These are phyloP conservation scores for Netelia inedita DNA, from an alignment of 2,888 invertebrate genomes.

Conservation along the genomic window DNA sequence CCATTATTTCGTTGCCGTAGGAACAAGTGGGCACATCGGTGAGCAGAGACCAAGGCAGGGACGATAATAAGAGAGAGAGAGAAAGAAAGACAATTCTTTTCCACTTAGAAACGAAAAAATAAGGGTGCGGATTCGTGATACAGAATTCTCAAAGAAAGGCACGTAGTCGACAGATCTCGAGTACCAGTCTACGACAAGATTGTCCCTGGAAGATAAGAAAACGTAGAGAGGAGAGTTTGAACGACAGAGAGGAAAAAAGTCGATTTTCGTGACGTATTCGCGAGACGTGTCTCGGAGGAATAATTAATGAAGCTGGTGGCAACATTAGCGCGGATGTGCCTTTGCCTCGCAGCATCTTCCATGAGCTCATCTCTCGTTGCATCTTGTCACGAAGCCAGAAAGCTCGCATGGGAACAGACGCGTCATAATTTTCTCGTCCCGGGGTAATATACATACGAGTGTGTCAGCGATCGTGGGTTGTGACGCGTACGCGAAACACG, in stretches of 20 bases:
- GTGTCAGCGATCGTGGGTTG: conserved; percentile 1
- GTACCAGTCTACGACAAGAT: not conserved
- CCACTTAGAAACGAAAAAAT: conserved; percentile 22
- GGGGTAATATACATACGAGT: not conserved
- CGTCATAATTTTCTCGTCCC: conserved; percentile 49
- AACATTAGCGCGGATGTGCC: conserved; percentile 6
- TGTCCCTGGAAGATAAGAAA: no score
- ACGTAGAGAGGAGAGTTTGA: no score
- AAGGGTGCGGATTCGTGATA: conserved; percentile 25
- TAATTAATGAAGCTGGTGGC: conserved; percentile 26
- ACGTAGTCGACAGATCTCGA: not conserved
- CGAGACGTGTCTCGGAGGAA: conserved; percentile 7
- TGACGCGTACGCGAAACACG: not conserved
- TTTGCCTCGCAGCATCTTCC: not conserved
- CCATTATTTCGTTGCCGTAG: conserved; percentile 50
- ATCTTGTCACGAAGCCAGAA: conserved; percentile 34
- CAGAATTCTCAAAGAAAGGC: not conserved
- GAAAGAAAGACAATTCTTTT: not conserved
- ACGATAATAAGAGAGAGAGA: conserved; percentile 25
- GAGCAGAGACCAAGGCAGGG: conserved; percentile 6
- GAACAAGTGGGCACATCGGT: conserved; percentile 34
- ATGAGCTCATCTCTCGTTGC: not conserved
- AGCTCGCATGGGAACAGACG: conserved; percentile 17
- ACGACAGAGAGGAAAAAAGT: not conserved
- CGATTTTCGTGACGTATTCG: not conserved